Percentiles rank a stretch among this genome's conserved stretches.
Conservation (phyloP, 2,888 invertebrate species). For the Arctia plantaginis region DNA sequence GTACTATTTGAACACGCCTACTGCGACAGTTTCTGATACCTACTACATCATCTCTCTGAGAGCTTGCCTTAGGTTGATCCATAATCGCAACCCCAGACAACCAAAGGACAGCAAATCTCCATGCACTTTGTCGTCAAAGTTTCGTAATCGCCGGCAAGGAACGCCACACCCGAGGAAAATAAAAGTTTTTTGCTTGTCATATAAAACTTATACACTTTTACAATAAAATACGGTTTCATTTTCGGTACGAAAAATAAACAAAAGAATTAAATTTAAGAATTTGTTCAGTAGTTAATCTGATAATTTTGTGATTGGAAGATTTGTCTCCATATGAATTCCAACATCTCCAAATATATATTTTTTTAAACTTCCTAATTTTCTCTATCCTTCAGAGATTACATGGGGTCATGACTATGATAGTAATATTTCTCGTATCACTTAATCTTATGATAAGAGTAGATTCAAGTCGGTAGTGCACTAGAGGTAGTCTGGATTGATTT, state of each 20-base stretch:
- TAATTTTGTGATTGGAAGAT: no score
- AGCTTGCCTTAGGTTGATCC: neutral
- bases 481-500: no score
- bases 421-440: neutral
- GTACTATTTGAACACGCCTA: neutral
- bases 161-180: no score
- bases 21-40: neutral
- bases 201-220: no score
- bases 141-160: neutral
- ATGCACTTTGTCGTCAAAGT: neutral
- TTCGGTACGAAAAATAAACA: no score
- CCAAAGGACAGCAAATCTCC: neutral
- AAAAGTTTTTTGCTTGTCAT: no score
- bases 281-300: no score
- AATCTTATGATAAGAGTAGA: neutral
- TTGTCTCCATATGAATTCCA: neutral
- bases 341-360: neutral
- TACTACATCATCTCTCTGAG: neutral
- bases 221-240: no score
- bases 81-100: neutral
- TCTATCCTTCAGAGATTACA: neutral
- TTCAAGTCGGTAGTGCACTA: neutral
- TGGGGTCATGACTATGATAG: neutral
- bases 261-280: no score
- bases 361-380: no score